Base-by-base conservation (phyloP, 2,113 vertebrate species). In the Heterochromis multidens region DNA sequence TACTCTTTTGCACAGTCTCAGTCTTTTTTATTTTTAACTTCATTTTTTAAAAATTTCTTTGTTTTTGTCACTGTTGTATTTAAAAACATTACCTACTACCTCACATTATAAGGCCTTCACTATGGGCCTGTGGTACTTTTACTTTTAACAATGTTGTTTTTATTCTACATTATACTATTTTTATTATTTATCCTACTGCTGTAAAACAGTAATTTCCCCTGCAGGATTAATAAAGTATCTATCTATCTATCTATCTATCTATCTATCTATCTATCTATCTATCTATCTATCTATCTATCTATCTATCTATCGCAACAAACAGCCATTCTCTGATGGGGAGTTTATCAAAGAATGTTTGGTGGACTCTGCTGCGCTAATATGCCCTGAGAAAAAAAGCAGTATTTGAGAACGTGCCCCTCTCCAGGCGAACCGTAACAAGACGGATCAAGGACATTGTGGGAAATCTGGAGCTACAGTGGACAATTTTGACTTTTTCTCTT, bases 1-100 rank as follows among this genome's bases (percentile, higher is more conserved):
- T 0, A 46, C 1, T 70, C 27, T 27, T 46, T 25, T 14, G 5
- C 23, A 46, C 23, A 19, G 9, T 19, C 0, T 46, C 23, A 70
- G 65, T 29, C 23, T 70, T 70, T 4, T 70, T 70, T 46, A 46
- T 16, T 40, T 70, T 46, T 43, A 63, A 23, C 12, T 14, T 40
- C 6, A 27, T 27, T 46, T 70, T 67, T 67, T 27, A n/a, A 14
- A n/a, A 27, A 9, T 46, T 19, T 11, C 23, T 7, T 70, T 29
- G 49, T 49, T 25, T 40, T 12, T 11, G 12, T 40, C 4, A 40
- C 37, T 12, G 4, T 40, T 40, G 37, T 12, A 40, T 12, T 49
- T 49, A 49, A 49, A 19, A 19, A 29, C 0, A 19, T 29, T 49
- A 27, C 37, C 3, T 70, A 46, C 23, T 49, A 29, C 5, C 16